A percentile compares a stretch with the other conserved stretches of the same genome.
Conservation (phyloP, 2,113 vertebrate species). For the Cranoglanis bouderius region DNA sequence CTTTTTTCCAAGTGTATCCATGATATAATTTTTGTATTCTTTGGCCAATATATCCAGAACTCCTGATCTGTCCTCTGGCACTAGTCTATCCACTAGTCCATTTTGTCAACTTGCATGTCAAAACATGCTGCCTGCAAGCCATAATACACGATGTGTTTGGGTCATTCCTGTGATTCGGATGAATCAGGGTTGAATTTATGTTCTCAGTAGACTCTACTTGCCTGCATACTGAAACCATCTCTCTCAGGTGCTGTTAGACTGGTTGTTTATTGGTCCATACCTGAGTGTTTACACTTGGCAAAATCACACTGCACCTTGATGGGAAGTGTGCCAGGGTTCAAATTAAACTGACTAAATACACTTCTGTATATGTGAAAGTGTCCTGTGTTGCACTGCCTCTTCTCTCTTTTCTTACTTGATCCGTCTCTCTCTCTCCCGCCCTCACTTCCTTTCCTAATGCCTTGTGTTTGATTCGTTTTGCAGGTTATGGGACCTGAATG, state of each 20-base stretch:
- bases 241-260: background rate
- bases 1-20: background rate
- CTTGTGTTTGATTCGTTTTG: slow-evolving; percentile 32
- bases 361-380: background rate
- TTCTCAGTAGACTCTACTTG: background rate
- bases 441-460: slow-evolving; percentile 27
- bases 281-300: slow-evolving; percentile 1
- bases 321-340: background rate
- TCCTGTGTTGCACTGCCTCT: slow-evolving; percentile 2
- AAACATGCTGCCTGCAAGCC: background rate
- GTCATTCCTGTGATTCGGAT: background rate
- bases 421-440: slow-evolving; percentile 7
- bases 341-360: slow-evolving; percentile 18
- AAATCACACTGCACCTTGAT: slow-evolving; percentile 9
- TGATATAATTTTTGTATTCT: background rate
- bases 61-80: background rate
- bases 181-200: background rate
- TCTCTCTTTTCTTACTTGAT: slow-evolving; percentile 4
- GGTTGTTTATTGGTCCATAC: background rate
- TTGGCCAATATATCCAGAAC: background rate
- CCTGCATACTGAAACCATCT: background rate
- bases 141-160: background rate
- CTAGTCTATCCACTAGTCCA: background rate
- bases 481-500: slow-evolving; percentile 31
- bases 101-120: slow-evolving; percentile 4